Base-by-base conservation (phyloP, 1,140 invertebrate species). In the Pomacea maculata region DNA sequence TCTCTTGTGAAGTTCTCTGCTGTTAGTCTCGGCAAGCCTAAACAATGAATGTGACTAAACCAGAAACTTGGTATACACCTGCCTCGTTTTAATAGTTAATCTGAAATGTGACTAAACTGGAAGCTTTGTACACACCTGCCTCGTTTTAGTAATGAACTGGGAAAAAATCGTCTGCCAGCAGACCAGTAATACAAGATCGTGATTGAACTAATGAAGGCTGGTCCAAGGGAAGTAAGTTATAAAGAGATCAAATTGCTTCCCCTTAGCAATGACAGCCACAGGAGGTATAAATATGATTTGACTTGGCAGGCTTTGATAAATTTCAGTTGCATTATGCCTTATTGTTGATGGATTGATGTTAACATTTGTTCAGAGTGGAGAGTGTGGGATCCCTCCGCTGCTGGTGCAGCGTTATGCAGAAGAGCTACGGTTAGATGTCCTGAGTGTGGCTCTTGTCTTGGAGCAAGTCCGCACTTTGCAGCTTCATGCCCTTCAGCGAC, bases 391-490 rank as follows among this genome's bases (percentile, higher is more conserved):
- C 67, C 92, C 92, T 54, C 87, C 91, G 10, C 87, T 91, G 21
- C 78, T 92, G 76, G 89, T 92, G 11, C 91, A 92, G 83, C 84
- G 92, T 45, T 92, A 92, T 81, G 87, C 91, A 1, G 90, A 92
- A 72, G 92, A 92, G 83, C 85, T 92, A 34, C 85, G 89, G 77
- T 87, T 88, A 67, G 90, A 92, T 71, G 82, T 91, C 54, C 85
- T 84, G 55, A 89, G 87, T 80, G 86, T 92, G n/a, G 89, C 91
- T 10, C 86, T 90, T 52, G 88, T 89, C 19, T 64, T 92, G 45
- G 92, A 92, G 76, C 87, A 91, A 64, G 85, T 91, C 54, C 82
- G 91, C 79, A 86, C 90, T 14, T 82, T 86, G n/a, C 82, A 87
- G 67, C 85, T 92, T 11, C 86, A 86, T 63, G 86, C 80, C 29